Conservation (phyloP, 2,888 invertebrate genomes). For the Hydriomena furcata region DNA sequence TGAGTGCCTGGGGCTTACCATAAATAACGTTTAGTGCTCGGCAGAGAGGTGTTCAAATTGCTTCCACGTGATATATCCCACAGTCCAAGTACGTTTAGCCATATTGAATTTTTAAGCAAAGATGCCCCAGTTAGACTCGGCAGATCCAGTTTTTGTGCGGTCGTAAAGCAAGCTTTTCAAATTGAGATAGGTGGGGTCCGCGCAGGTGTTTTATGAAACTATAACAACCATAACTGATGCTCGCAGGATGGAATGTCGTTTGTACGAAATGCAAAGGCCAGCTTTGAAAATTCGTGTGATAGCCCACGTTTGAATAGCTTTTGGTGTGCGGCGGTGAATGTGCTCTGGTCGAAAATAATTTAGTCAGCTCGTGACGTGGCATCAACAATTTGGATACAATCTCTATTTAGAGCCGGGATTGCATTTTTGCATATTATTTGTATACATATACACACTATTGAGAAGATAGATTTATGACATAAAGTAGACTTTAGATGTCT, state of each 20-base stretch:
- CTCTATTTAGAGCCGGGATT: not conserved
- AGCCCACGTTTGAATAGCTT: conserved; percentile 27
- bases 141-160: conserved; percentile 40
- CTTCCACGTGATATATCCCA: conserved; percentile 77
- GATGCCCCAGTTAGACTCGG: conserved; percentile 45
- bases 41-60: conserved; percentile 78
- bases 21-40: conserved; percentile 79
- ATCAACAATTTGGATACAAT: conserved; percentile 3
- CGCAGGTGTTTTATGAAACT: conserved; percentile 54
- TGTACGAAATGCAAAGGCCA: conserved; percentile 34
- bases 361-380: conserved; percentile 3
- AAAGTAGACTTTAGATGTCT: too few species aligned
- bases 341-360: conserved; percentile 12
- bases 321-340: conserved; percentile 15
- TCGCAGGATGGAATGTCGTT: conserved; percentile 33
- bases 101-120: conserved; percentile 78
- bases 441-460: not conserved
- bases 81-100: conserved; percentile 68
- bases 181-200: conserved; percentile 52
- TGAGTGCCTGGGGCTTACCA: conserved; percentile 74
- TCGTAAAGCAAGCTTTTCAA: conserved; percentile 53
- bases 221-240: conserved; percentile 47
- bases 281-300: conserved; percentile 35
- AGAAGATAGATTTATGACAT: too few species aligned
- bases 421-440: not conserved